Evolutionary conservation across 2,113 vertebrate genomes (phyloP), one percentile per base, ranked within the genome.

Genomic region (Athene cunicularia): DNA sequence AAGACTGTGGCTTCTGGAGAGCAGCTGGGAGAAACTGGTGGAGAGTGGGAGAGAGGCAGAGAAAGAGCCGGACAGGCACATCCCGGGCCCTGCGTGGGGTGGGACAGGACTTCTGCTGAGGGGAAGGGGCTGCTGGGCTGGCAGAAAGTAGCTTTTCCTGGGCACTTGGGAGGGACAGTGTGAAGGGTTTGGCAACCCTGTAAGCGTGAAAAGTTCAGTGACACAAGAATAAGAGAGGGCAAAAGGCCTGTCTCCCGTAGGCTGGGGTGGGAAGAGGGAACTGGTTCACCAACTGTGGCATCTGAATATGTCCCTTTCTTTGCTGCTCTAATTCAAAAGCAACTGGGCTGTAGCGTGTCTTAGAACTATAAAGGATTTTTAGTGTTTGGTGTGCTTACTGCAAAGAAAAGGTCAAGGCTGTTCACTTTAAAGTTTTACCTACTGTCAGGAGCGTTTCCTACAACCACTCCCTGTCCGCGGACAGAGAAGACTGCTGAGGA

Each of bases 61-160:
- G 58, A 11, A 76, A 55, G 32, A 75, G 39, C 18, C 1, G 1
- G 24, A 22, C 9, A 56, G 59, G 20, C 9, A 39, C 11, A 49
- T 6, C 18, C 67, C 64, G n/a, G 6, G 6, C 33, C 19, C 35
- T 55, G 33, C 0, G 0, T 37, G 55, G 3, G 1, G 2, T 33
- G 35, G 33, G 47, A 53, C 18, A 21, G n/a, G 52, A 26, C 16
- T 73, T 56, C 20, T 58, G 62, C 20, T 1, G 3, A 60, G 35
- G 28, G 33, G 35, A 74, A n/a, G 21, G 22, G 30, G 41, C 32
- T 19, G 12, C 74, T 71, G 56, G 30, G 22, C 27, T 74, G 33
- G 52, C 53, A 72, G 37, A 64, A 68, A 64, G 23, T 26, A 73
- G 30, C 39, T 73, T 64, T 50, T 56, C 8, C 43, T 5, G 50